Conservation (phyloP, 2,797 vertebrate species). For the Sorex maritimensis region DNA sequence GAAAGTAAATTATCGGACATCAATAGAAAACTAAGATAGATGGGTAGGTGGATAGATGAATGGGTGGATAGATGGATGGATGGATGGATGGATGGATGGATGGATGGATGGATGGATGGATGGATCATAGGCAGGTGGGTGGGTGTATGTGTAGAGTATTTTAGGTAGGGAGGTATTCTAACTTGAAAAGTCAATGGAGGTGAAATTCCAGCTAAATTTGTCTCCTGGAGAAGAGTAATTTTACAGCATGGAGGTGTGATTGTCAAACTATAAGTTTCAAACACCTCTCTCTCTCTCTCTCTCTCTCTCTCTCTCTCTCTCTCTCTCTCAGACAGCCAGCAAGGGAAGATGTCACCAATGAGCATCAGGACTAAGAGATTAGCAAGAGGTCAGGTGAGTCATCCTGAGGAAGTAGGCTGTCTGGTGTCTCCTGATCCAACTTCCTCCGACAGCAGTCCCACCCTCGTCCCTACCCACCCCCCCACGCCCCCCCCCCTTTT, state of each 20-base stretch:
- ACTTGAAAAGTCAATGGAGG: not conserved
- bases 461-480: not conserved
- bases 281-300: not conserved
- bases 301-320: no score
- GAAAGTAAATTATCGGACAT: not conserved
- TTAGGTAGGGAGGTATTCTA: not conserved
- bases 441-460: not conserved
- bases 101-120: not conserved
- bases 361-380: not conserved
- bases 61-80: not conserved
- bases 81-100: not conserved
- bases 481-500: not conserved
- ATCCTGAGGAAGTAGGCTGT: not conserved
- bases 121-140: no score
- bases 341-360: not conserved
- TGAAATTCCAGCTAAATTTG: slow-evolving; percentile 20
- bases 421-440: slow-evolving; percentile 24
- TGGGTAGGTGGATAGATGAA: not conserved
- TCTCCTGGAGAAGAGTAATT: not conserved
- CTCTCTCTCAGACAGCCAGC: not conserved
- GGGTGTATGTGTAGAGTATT: no score
- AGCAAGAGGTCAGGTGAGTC: not conserved
- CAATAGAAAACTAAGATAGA: not conserved
- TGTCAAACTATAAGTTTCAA: not conserved
- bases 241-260: not conserved